These are phyloP conservation scores for Calypte anna DNA, from an alignment of 2,113 vertebrate species.

Conservation along the genomic window DNA sequence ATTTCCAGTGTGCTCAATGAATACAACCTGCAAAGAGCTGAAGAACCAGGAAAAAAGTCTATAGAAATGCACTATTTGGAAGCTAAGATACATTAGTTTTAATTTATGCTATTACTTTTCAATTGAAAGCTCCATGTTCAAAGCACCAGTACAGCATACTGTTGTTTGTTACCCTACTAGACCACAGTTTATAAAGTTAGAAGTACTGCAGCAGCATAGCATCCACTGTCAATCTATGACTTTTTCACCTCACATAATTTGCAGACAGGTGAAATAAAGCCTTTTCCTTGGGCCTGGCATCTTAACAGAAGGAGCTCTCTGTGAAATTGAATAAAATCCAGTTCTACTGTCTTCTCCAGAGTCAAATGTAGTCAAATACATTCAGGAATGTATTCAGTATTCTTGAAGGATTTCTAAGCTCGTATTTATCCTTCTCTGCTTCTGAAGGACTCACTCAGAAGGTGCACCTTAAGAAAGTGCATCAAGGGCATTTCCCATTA, in stretches of 20 bases:
- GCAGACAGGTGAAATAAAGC: background rate
- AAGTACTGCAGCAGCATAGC: background rate
- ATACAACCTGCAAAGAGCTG: background rate
- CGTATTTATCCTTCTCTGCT: background rate
- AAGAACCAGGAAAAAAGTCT: background rate
- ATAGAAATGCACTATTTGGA: background rate
- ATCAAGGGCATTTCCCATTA: background rate
- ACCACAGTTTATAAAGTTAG: background rate
- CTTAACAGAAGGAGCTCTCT: background rate
- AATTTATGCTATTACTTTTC: background rate
- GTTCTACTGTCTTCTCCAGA: background rate
- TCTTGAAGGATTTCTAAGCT: background rate
- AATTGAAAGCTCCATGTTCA: background rate
- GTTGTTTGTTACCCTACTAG: background rate
- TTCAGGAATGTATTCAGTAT: background rate
- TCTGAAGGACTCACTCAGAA: background rate
- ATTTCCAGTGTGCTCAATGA: background rate
- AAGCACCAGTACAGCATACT: background rate
- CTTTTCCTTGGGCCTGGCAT: background rate
- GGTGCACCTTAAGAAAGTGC: background rate
- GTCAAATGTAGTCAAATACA: background rate
- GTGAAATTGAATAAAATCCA: conserved; percentile 8
- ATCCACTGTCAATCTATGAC: background rate
- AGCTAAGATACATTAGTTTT: background rate
- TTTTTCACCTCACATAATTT: background rate